Conservation (phyloP, 1,140 invertebrate genomes). For the Nomia melanderi region DNA sequence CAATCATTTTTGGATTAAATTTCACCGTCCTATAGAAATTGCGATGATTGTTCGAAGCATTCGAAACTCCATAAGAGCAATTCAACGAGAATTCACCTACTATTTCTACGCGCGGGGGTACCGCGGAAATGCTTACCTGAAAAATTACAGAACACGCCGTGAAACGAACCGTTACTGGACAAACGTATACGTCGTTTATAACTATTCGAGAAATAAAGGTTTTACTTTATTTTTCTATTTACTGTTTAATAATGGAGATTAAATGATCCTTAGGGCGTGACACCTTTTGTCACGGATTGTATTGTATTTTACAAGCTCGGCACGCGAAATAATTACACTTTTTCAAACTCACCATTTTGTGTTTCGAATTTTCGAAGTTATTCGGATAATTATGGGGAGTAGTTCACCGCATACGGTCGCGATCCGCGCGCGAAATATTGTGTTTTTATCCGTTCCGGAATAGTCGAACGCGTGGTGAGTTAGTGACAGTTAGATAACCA, state of each 20-base stretch:
- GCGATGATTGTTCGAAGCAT: neutral
- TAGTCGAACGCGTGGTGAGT: neutral
- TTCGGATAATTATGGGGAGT: no score
- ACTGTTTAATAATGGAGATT: no score
- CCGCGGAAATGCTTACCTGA: neutral
- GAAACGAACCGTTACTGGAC: neutral
- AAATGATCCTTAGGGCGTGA: no score
- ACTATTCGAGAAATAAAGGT: no score
- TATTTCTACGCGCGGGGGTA: neutral
- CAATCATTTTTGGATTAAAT: neutral
- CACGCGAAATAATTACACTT: no score
- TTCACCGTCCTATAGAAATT: neutral
- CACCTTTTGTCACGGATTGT: no score
- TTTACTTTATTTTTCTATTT: no score
- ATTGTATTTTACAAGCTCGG: no score
- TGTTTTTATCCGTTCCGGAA: conserved; percentile 1
- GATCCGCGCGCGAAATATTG: no score
- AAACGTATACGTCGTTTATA: neutral
- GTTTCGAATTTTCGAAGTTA: no score
- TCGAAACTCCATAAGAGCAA: neutral
- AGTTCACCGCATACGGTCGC: no score
- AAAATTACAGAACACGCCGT: conserved; percentile 9
- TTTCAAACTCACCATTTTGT: no score
- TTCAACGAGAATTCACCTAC: neutral
- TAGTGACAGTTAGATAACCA: neutral